phyloP scores from a whole-genome alignment of 1,140 invertebrate genomes.

The Ridgeia piscesae region DNA sequence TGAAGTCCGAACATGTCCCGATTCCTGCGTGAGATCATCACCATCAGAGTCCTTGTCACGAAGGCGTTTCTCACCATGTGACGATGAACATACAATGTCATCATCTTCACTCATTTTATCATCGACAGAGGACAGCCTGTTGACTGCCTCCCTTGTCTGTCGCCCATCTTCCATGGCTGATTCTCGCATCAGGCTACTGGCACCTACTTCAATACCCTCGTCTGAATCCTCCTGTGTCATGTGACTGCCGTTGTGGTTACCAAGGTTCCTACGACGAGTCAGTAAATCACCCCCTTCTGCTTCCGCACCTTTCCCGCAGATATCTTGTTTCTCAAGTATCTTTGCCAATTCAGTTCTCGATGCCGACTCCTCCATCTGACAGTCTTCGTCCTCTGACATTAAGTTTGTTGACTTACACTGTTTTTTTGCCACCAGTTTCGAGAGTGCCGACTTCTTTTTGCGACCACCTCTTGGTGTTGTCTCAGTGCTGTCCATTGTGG shows the following conservation, averaged over 20 bases:
- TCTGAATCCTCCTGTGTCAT: neutral
- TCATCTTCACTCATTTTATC: conserved; percentile 10
- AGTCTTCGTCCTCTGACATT: neutral
- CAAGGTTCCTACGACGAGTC: neutral
- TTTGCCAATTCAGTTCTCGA: neutral
- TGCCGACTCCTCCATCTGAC: neutral
- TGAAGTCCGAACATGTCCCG: neutral
- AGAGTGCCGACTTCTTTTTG: neutral
- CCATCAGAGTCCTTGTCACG: conserved; percentile 9
- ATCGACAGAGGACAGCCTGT: neutral
- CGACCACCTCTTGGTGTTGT: neutral
- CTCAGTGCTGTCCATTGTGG: neutral
- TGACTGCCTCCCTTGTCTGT: neutral
- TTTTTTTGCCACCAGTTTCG: neutral
- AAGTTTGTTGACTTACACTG: neutral
- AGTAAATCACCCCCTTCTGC: neutral
- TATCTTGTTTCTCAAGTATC: neutral
- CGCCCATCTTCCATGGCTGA: neutral
- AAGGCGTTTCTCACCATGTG: conserved; percentile 7
- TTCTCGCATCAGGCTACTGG: neutral
- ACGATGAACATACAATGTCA: neutral
- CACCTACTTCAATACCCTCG: conserved; percentile 3
- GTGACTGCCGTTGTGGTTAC: neutral
- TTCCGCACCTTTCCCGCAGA: neutral
- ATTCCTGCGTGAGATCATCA: neutral